Evolutionary conservation across 2,888 invertebrate genomes (phyloP), one percentile per base, ranked within the genome.

Genomic region (Lasioglossum morio): DNA sequence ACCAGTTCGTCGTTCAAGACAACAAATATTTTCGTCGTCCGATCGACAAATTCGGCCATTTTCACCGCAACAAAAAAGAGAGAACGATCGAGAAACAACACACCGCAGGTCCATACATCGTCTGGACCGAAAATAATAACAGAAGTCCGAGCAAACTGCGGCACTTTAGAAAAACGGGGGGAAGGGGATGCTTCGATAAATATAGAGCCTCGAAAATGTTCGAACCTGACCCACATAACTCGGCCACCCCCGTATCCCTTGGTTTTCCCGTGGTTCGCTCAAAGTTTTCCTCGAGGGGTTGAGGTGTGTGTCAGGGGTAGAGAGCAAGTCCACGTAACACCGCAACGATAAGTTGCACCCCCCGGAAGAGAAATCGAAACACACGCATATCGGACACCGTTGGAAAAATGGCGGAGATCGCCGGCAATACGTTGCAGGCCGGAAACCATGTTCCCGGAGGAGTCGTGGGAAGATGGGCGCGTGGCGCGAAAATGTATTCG

Each of bases 351-450:
- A 75, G 70, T 82, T 69, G 60, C 19, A 23, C 7, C 23, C 57
- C 57, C 12, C n/a, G 34, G 43, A 43, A 70, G 63, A 75, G 77
- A 77, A 83, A 84, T 78, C 84, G 82, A 84, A 84, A 72, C 82
- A 57, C 40, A n/a, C 70, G 60, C 34, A 40, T 63, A 63, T 70
- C 53, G 43, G 77, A 72, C 37, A 60, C 7, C 30, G 27, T n/a
- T 27, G 19, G 75, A 84, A 66, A 82, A 82, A 84, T 84, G 82
- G 74, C 74, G 19, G 27, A 12, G 34, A 78, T 34, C 12, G 37
- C 16, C 43, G 34, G 78, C 27, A 69, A 84, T 84, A 78, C 82
- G 70, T 84, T 82, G 43, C 40, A 2, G 4, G 2, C 23, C 34
- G 34, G 63, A 23, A 69, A 69, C 37, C 66, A 19, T 4, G 66